Evolutionary conservation across 2,888 invertebrate species (phyloP), one percentile per base, ranked within the genome.

Genomic region (Drosophila anomalata): DNA sequence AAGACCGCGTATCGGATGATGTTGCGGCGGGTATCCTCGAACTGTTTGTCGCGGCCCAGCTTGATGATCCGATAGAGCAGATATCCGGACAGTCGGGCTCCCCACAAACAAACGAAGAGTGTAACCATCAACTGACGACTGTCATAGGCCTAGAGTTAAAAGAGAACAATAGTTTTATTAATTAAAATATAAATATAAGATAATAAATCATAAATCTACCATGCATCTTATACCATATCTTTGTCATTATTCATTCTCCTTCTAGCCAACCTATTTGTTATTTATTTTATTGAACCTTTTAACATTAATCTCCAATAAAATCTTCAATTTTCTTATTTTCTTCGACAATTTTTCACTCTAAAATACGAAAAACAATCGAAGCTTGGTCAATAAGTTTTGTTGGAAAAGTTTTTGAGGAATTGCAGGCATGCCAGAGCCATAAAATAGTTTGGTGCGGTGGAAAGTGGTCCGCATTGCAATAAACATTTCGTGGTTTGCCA

Each of bases 101-200:
- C 98, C 98, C 98, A 98, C 2, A 97, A 91, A 81, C 97, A 96
- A 1, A 98, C 96, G 85, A 96, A 96, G 6, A 95, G 93, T 0
- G 98, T 98, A 6, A 97, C 96, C 95, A 98, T 95, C n/a, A 97
- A 93, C 90, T 98, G 97, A 65, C 98, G 94, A 89, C 96, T 96
- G 89, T 97, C 96, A 89, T 97, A 97, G 57, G 95, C 95, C 94
- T 83, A 47, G 0, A 22, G 14, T 44, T 3, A 14, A 29, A 9
- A 20, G 11, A 22, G 59, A 11, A 44, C 11, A 41, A 11, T 11
- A 7, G 12, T 39, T 17, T 0, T 14, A 9, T 33, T 14, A 42
- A 9, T 4, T n/a, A 36, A 3, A 11, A 17, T 20, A 41, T 42
- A 7, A 3, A 29, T 24, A 17, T 17, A 17, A 17, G 17, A 17